Evolutionary conservation across 2,797 vertebrate species (phyloP).

Genomic region (Leptoclinus maculatus): DNA sequence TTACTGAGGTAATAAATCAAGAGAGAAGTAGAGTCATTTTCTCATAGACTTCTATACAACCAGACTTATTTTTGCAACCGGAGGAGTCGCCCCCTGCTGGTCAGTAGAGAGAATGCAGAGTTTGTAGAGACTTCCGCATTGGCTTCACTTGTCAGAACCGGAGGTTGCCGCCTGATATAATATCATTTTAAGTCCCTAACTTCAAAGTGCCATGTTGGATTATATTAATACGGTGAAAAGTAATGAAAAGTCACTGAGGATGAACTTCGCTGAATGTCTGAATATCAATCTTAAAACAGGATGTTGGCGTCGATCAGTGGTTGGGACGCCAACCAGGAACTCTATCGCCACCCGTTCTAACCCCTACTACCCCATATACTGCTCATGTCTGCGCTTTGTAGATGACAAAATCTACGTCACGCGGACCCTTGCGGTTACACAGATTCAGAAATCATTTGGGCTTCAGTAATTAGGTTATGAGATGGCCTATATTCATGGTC

Average conservation of each 20-base stretch:
- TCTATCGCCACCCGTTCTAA: not conserved
- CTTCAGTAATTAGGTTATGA: not conserved
- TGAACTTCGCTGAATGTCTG: not conserved
- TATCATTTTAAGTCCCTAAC: not conserved
- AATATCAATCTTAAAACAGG: not conserved
- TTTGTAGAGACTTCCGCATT: too few species aligned
- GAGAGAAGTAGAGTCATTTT: too few species aligned
- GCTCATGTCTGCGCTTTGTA: not conserved
- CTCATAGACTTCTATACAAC: too few species aligned
- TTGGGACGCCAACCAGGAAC: too few species aligned
- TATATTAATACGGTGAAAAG: not conserved
- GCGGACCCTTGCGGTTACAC: not conserved
- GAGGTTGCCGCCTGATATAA: too few species aligned
- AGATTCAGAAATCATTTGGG: not conserved
- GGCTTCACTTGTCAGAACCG: too few species aligned
- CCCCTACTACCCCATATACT: too few species aligned
- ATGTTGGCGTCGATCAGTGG: not conserved
- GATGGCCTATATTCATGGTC: conserved; percentile 4
- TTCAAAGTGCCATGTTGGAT: not conserved
- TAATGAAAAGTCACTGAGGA: not conserved
- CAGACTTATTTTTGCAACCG: too few species aligned
- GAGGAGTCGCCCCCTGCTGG: too few species aligned
- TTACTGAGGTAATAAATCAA: too few species aligned
- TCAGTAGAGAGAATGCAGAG: too few species aligned
- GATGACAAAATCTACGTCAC: not conserved